These are phyloP conservation scores for Recurvirostra avosetta DNA, from an alignment of 2,113 vertebrate species.

Conservation along the genomic window DNA sequence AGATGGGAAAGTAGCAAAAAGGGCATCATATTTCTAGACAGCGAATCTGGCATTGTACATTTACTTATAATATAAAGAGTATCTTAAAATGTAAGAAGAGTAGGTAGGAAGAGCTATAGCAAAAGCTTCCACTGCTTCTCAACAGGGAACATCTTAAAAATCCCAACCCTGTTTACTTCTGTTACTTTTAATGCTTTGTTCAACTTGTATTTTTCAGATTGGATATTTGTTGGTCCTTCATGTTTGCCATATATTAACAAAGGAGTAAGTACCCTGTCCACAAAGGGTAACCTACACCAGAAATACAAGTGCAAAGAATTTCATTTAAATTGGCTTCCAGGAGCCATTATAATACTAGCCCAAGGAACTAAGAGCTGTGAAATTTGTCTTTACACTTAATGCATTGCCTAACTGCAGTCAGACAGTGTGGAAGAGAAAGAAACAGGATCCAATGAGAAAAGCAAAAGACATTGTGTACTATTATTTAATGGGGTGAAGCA, in stretches of 20 bases:
- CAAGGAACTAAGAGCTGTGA: background rate
- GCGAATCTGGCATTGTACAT: background rate
- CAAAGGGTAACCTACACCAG: background rate
- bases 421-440: background rate
- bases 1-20: background rate
- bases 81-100: too few species aligned
- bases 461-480: background rate
- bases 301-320: background rate
- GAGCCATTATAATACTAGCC: background rate
- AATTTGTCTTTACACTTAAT: background rate
- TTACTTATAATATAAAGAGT: too few species aligned
- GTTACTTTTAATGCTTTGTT: background rate
- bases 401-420: background rate
- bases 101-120: background rate
- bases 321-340: background rate
- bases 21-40: background rate
- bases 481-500: background rate
- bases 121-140: background rate
- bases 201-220: background rate
- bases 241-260: background rate
- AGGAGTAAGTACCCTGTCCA: background rate
- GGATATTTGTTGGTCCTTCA: background rate
- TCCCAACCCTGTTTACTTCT: background rate
- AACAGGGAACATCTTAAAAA: background rate
- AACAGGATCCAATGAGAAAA: background rate